A percentile compares a stretch with the other conserved stretches of the same genome.
These are phyloP conservation scores for Bibio marci DNA, from an alignment of 2,888 invertebrate genomes.

Conservation along the genomic window DNA sequence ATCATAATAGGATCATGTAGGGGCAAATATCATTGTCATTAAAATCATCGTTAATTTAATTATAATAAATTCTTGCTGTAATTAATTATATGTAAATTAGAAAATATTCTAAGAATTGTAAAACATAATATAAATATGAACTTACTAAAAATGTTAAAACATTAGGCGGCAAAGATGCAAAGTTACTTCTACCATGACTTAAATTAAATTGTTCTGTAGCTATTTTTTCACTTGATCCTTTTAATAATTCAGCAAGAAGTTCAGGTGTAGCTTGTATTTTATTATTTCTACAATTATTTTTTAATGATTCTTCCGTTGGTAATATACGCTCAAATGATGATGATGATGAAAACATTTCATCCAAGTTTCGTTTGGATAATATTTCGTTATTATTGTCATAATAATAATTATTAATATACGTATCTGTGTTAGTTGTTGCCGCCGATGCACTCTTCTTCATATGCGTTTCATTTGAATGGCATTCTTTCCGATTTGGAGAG, in stretches of 20 bases:
- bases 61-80: too few species aligned
- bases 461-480: slow-evolving; percentile 17
- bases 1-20: too few species aligned
- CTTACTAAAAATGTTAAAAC: slow-evolving; percentile 9
- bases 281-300: slow-evolving; percentile 9
- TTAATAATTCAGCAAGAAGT: slow-evolving; percentile 55
- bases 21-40: too few species aligned
- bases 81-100: too few species aligned
- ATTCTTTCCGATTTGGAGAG: slow-evolving; percentile 14
- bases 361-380: slow-evolving; percentile 18
- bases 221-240: slow-evolving; percentile 64
- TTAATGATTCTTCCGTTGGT: slow-evolving; percentile 8
- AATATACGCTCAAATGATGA: slow-evolving; percentile 7
- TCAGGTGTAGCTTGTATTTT: slow-evolving; percentile 36
- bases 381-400: background rate
- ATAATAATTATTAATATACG: too few species aligned
- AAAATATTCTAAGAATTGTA: too few species aligned
- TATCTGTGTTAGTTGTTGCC: background rate
- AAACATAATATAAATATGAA: too few species aligned
- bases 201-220: slow-evolving; percentile 36
- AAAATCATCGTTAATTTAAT: too few species aligned
- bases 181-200: slow-evolving; percentile 9
- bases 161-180: slow-evolving; percentile 7
- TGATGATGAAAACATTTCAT: slow-evolving; percentile 15
- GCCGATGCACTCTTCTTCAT: slow-evolving; percentile 23